A percentile compares a stretch with the other conserved stretches of the same genome.
Evolutionary conservation across 53 echinoderm and acorn worm species (phyloP).

Genomic region (Stichopus horrens): DNA sequence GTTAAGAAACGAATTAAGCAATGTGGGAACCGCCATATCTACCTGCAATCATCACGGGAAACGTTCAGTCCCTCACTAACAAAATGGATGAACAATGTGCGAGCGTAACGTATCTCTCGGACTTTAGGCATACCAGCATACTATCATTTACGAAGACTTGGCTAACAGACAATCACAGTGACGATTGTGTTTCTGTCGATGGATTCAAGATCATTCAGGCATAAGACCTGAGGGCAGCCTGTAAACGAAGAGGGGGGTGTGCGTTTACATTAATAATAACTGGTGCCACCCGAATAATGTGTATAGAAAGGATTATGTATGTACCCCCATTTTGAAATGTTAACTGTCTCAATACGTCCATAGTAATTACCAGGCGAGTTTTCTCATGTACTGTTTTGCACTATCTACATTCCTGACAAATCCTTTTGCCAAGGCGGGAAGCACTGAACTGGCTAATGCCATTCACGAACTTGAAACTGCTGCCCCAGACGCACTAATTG

Average conservation of each 20-base stretch:
- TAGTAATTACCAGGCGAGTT: conserved; percentile 2
- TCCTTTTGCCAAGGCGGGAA: conserved; percentile 6
- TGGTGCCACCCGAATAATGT: conserved; percentile 18
- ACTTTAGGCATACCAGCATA: not conserved
- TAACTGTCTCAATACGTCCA: conserved; percentile 1
- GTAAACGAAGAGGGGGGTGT: not conserved
- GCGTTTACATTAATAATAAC: not conserved
- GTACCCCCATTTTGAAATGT: too few relatives aligned
- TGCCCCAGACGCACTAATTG: conserved; percentile 10
- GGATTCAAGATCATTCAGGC: not conserved
- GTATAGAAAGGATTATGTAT: not conserved
- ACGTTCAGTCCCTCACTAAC: conserved; percentile 17
- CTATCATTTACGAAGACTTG: conserved; percentile 17
- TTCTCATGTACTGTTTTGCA: not conserved
- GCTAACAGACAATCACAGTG: not conserved
- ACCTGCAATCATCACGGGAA: conserved; percentile 9
- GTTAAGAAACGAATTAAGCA: conserved; percentile 21
- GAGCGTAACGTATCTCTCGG: not conserved
- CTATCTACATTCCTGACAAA: conserved; percentile 4
- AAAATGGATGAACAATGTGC: conserved; percentile 3
- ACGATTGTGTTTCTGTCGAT: not conserved
- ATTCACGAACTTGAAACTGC: not conserved
- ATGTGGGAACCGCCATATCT: conserved; percentile 22
- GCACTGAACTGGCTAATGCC: too few relatives aligned
- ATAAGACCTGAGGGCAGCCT: not conserved